phyloP scores from a whole-genome alignment of 2,113 vertebrate species.

The Gavialis gangeticus region DNA sequence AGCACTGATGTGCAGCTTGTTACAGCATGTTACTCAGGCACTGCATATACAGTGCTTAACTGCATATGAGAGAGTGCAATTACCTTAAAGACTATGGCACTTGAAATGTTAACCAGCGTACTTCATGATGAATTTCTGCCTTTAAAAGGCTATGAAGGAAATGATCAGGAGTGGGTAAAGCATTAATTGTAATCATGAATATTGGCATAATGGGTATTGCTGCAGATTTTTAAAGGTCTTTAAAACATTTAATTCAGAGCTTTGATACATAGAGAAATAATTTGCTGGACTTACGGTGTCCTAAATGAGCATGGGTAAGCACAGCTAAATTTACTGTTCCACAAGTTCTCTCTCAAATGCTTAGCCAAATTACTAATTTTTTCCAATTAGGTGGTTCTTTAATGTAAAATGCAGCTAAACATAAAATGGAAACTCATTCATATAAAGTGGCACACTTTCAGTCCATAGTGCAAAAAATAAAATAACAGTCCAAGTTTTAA shows the following conservation, averaged over 20 bases:
- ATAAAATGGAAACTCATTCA: background rate
- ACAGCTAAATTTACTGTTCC: background rate
- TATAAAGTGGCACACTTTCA: background rate
- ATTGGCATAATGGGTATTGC: slow-evolving; percentile 12
- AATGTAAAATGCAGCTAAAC: background rate
- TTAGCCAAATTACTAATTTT: background rate
- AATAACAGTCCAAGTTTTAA: slow-evolving; percentile 39
- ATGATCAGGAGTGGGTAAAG: background rate
- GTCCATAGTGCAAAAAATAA: background rate
- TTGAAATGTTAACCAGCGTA: background rate
- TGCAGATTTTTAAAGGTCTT: slow-evolving; percentile 10
- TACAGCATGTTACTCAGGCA: background rate
- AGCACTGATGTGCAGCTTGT: slow-evolving; percentile 4
- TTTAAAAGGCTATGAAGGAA: background rate
- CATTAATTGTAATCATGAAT: background rate
- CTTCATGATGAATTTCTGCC: slow-evolving; percentile 5
- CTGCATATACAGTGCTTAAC: background rate
- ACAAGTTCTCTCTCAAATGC: background rate
- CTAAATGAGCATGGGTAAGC: background rate
- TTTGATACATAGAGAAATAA: background rate
- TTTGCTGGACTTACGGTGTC: background rate
- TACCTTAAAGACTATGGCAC: background rate
- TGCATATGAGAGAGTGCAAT: background rate
- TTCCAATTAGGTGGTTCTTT: background rate
- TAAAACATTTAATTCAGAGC: slow-evolving; percentile 34